Conservation (phyloP, 2,888 invertebrate genomes). For the Andrena marginata region DNA sequence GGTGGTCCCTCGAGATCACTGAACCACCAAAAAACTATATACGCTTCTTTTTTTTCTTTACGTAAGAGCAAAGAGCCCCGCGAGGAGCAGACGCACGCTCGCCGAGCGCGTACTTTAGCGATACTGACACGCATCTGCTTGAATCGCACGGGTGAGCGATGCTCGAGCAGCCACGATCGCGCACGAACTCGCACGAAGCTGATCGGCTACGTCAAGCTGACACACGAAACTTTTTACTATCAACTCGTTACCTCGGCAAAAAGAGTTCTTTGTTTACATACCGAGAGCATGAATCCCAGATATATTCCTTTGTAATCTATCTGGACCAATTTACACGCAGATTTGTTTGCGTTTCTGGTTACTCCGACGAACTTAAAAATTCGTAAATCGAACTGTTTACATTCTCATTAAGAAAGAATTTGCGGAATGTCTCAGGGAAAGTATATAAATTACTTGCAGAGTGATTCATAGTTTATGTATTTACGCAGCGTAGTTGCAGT, state of each 20-base stretch:
- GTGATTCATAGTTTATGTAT: not conserved
- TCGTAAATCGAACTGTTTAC: too few species aligned
- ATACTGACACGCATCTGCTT: constrained; percentile 41
- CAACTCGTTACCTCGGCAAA: too few species aligned
- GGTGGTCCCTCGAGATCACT: constrained; percentile 6
- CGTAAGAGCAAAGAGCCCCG: constrained; percentile 51
- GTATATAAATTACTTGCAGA: not conserved
- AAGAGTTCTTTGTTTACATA: too few species aligned
- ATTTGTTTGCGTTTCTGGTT: not conserved
- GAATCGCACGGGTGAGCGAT: constrained; percentile 38
- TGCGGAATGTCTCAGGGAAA: too few species aligned
- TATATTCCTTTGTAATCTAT: too few species aligned
- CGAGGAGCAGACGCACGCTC: constrained; percentile 10
- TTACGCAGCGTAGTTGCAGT: too few species aligned
- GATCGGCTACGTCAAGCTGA: not conserved
- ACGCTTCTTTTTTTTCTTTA: constrained; percentile 42
- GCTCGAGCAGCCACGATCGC: constrained; percentile 32
- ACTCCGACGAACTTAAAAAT: not conserved
- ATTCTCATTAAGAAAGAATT: too few species aligned
- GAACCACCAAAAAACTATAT: constrained; percentile 28
- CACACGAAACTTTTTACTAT: not conserved
- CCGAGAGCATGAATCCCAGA: too few species aligned
- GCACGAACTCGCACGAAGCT: constrained; percentile 31
- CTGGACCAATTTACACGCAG: too few species aligned
- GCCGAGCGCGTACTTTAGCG: constrained; percentile 14